phyloP scores from a whole-genome alignment of 2,113 vertebrate genomes.

The Hypomesus transpacificus region DNA sequence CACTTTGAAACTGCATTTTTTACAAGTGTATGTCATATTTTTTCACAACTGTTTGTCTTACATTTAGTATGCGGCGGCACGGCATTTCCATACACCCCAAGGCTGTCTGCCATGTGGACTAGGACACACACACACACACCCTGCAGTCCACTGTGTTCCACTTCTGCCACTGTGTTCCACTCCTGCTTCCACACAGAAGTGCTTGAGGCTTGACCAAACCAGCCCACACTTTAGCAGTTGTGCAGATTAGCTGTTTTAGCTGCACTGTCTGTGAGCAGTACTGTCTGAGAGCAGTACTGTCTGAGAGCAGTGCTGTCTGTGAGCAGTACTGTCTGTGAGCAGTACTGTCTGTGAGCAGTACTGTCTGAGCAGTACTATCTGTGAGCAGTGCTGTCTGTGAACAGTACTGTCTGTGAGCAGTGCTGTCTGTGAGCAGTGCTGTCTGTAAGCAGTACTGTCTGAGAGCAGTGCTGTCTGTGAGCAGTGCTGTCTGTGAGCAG shows the following conservation, averaged over 20 bases:
- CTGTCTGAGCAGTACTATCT: too few relatives aligned
- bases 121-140: too few relatives aligned
- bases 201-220: background rate
- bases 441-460: too few relatives aligned
- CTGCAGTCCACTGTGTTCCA: constrained; percentile 1
- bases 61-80: constrained; percentile 38
- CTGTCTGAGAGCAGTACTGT: too few relatives aligned
- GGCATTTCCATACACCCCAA: constrained; percentile 45
- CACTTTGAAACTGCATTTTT: constrained; percentile 34
- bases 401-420: too few relatives aligned
- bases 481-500: too few relatives aligned
- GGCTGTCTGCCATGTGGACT: constrained; percentile 17
- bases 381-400: too few relatives aligned
- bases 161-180: background rate
- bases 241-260: background rate
- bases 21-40: constrained; percentile 31
- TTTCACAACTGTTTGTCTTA: constrained; percentile 48
- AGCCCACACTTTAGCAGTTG: background rate
- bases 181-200: background rate
- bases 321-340: too few relatives aligned
- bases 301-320: too few relatives aligned
- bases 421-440: too few relatives aligned
- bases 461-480: too few relatives aligned
- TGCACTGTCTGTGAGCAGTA: background rate
- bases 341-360: too few relatives aligned